Conservation (phyloP, 2,113 vertebrate genomes). For the Oreocharis arfaki region DNA sequence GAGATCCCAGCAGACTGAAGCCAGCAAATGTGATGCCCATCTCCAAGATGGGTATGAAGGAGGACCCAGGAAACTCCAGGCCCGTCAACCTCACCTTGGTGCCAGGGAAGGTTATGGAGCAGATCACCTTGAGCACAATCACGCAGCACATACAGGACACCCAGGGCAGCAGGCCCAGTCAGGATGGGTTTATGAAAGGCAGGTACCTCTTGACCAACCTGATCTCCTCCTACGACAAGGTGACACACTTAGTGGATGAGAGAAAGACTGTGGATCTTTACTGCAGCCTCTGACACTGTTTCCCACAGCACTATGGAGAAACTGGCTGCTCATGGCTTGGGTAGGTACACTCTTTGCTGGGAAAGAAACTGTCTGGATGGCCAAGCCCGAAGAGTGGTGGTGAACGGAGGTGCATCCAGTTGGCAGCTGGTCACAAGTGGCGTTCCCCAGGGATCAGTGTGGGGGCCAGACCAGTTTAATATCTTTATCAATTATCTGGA, state of each 20-base stretch:
- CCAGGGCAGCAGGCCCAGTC: background rate
- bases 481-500: background rate
- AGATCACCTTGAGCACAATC: background rate
- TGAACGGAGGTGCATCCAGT: background rate
- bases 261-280: background rate
- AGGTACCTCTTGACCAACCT: background rate
- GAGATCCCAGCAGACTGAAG: rapidly evolving
- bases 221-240: background rate
- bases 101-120: background rate
- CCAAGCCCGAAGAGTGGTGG: background rate
- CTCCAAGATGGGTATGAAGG: background rate
- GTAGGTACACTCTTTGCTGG: background rate
- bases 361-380: background rate
- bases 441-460: background rate
- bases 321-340: background rate
- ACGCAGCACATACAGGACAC: background rate
- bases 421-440: background rate
- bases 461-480: background rate
- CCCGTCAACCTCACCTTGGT: background rate
- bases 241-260: background rate
- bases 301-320: background rate
- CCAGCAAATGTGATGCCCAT: background rate
- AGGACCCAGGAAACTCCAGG: background rate
- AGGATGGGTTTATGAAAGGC: background rate
- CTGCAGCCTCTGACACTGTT: background rate